A percentile compares a stretch with the other conserved stretches of the same genome.
phyloP scores from a whole-genome alignment of 1,140 invertebrate genomes.

The Theocolax elegans region DNA sequence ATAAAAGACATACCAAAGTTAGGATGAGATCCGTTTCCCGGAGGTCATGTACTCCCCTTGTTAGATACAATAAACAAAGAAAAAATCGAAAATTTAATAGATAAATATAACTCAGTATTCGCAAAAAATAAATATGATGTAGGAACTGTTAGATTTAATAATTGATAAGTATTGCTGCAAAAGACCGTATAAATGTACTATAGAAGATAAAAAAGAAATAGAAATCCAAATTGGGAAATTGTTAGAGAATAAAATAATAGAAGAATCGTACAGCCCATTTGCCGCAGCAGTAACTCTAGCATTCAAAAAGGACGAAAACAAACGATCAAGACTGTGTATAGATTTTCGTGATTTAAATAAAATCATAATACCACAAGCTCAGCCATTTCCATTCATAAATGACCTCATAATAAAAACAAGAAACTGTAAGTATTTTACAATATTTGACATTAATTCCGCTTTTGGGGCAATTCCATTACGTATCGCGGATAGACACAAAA shows the following conservation, averaged over 20 bases:
- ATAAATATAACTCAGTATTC: not conserved
- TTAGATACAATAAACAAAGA: not conserved
- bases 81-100: not conserved
- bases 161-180: not conserved
- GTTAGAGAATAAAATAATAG: too few relatives aligned
- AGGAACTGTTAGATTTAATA: too few relatives aligned
- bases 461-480: conserved; percentile 52
- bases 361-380: conserved; percentile 49
- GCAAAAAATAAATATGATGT: too few relatives aligned
- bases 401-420: conserved; percentile 42
- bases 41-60: too few relatives aligned
- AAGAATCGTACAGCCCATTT: conserved; percentile 49
- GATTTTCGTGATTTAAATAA: conserved; percentile 41
- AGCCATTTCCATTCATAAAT: conserved; percentile 59
- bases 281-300: conserved; percentile 56
- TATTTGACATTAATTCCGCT: not conserved
- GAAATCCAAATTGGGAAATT: conserved; percentile 20
- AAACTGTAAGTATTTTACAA: too few relatives aligned
- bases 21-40: too few relatives aligned
- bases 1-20: too few relatives aligned
- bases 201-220: too few relatives aligned
- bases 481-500: conserved; percentile 54
- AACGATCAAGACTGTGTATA: conserved; percentile 54
- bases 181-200: conserved; percentile 30
- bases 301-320: too few relatives aligned